These are phyloP conservation scores for Nycteola revayana DNA, from an alignment of 2,888 invertebrate species.

Conservation along the genomic window DNA sequence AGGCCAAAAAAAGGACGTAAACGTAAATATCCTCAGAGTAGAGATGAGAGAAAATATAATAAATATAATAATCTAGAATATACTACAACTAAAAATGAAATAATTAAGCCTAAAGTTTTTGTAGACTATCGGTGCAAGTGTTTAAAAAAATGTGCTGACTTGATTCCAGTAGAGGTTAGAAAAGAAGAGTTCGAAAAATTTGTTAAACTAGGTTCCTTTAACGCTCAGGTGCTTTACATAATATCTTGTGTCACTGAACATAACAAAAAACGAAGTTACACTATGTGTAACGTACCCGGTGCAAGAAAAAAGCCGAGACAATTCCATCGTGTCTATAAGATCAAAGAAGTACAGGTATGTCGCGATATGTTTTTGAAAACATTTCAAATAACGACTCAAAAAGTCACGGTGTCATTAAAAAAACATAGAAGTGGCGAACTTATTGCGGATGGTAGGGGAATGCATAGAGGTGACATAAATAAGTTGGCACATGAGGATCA, in stretches of 20 bases:
- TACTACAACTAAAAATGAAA: constrained; percentile 12
- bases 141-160: constrained; percentile 14
- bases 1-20: constrained; percentile 14
- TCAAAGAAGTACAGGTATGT: constrained; percentile 12
- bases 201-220: constrained; percentile 19
- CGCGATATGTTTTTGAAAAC: constrained; percentile 19
- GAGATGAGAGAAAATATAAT: constrained; percentile 10
- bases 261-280: constrained; percentile 18
- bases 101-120: constrained; percentile 15
- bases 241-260: constrained; percentile 16
- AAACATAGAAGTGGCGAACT: too few species aligned
- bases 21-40: constrained; percentile 6
- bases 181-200: constrained; percentile 21
- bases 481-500: constrained; percentile 10
- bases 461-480: constrained; percentile 8
- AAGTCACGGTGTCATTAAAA: too few species aligned
- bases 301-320: constrained; percentile 12
- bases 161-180: constrained; percentile 19
- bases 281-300: constrained; percentile 11
- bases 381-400: constrained; percentile 7
- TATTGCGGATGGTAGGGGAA: too few species aligned
- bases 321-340: constrained; percentile 12
- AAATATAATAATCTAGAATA: constrained; percentile 14
- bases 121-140: constrained; percentile 15
- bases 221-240: constrained; percentile 16